Base-by-base conservation (phyloP, 2,888 invertebrate genomes). In the Buathra laborator region DNA sequence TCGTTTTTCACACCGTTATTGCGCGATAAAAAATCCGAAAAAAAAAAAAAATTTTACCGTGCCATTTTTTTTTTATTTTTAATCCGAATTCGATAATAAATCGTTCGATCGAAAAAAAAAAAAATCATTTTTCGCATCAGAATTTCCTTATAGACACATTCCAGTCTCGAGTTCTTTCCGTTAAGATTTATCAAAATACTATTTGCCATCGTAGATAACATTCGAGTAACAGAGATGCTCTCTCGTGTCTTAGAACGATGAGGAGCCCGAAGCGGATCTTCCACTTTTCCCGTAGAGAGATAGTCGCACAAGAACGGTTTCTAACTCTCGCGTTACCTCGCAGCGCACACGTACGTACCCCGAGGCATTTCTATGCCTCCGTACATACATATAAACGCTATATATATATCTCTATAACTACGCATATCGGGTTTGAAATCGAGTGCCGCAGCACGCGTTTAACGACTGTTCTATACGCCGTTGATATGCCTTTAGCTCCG, bases 271-370 rank as follows among this genome's bases (percentile, higher is more conserved):
- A 74, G 53, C 44, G 66, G 43, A 76, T 66, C 82, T 78, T 67
- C 66, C 70, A 80, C 76, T 70, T 70, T 77, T 76, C 64, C 43
- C 70, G 43, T 56, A 46, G 59, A 29, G 68, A 72, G 72, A 44
- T 59, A 56, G 72, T 71, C 62, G n/a, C 37, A 46, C 48, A 12
- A 24, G 32, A 19, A 72, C 64, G 19, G 44, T 64, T 77, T 62
- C 53, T 77, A 77, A 67, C 76, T 76, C 76, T n/a, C 59, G 59
- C 29, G 59, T 29, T 24, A 29, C 37, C 44, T 48, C n/a, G 66
- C 37, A 51, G 56, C 16, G 19, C 53, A 14, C 68, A 59, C 62
- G 32, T 68, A 67, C 29, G 43, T 56, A 77, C 66, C 77, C 56
- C 77, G 53, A 37, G 53, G 56, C 56, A 16, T 51, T 67, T 51